Conservation (phyloP, 2,888 invertebrate genomes). For the Merodon equestris region DNA sequence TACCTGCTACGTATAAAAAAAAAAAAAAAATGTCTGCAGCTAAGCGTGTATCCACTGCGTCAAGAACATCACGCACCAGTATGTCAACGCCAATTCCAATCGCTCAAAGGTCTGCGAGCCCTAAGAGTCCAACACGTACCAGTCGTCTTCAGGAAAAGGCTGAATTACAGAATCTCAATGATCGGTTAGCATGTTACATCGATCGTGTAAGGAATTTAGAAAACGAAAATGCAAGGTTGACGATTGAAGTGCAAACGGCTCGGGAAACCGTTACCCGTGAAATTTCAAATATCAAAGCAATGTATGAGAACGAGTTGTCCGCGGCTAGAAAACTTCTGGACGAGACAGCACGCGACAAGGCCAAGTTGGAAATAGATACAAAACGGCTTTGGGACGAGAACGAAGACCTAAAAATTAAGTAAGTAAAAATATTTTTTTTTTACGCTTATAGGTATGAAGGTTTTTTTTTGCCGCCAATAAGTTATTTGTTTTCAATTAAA, state of each 20-base stretch:
- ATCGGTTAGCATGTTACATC: constrained; percentile 97
- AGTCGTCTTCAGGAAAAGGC: constrained; percentile 96
- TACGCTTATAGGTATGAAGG: too few relatives aligned
- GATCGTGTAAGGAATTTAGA: constrained; percentile 96
- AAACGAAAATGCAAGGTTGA: constrained; percentile 91
- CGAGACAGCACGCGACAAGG: constrained; percentile 95
- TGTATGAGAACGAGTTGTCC: constrained; percentile 95
- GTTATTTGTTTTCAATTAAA: too few relatives aligned
- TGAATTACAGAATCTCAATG: constrained; percentile 95
- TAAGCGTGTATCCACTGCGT: constrained; percentile 73
- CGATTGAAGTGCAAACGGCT: constrained; percentile 88
- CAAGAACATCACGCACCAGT: constrained; percentile 75
- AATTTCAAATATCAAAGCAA: constrained; percentile 91
- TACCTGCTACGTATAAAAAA: neutral
- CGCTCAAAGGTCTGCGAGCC: constrained; percentile 79
- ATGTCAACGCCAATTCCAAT: constrained; percentile 73
- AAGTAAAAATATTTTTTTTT: constrained; percentile 33
- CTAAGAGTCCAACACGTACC: constrained; percentile 92
- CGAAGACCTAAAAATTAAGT: constrained; percentile 89
- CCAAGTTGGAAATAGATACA: constrained; percentile 94
- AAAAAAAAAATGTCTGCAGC: constrained; percentile 33
- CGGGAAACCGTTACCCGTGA: constrained; percentile 94
- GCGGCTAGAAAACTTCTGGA: constrained; percentile 95
- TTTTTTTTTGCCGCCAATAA: too few relatives aligned
- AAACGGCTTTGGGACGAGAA: constrained; percentile 92